Conservation (phyloP, 30 jellyfish, hydroid and myxozoan genomes). For the Aurelia aurita region DNA sequence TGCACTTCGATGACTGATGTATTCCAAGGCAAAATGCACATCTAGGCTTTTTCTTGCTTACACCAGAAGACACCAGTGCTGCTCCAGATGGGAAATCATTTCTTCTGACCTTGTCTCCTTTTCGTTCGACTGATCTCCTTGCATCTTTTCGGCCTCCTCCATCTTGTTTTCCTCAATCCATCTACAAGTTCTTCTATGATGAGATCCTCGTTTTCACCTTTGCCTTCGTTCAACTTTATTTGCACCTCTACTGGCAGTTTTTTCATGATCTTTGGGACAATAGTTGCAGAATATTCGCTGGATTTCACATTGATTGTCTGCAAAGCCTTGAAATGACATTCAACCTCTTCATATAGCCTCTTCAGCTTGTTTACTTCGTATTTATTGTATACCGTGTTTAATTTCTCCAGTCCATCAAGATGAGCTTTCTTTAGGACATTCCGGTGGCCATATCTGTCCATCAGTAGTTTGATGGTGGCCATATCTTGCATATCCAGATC, state of each 20-base stretch:
- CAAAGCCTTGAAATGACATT: constrained; percentile 53
- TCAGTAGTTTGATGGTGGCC: constrained; percentile 24
- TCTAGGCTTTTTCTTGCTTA: constrained; percentile 1
- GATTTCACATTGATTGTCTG: constrained; percentile 31
- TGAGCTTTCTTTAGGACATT: constrained; percentile 58
- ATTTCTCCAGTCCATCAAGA: constrained; percentile 28
- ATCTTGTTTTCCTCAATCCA: constrained; percentile 1
- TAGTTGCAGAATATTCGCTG: constrained; percentile 22
- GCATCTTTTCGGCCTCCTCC: constrained; percentile 23
- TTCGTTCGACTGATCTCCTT: too few relatives aligned
- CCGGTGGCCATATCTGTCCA: constrained; percentile 55
- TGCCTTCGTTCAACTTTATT: constrained; percentile 15
- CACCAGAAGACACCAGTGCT: constrained; percentile 8
- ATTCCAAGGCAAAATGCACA: constrained; percentile 29
- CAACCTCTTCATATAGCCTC: constrained; percentile 42
- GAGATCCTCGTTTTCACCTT: constrained; percentile 23
- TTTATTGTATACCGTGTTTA: not conserved
- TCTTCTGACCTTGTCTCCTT: too few relatives aligned
- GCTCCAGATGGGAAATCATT: constrained; percentile 24
- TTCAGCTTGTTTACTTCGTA: constrained; percentile 24
- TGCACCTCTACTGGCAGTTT: constrained; percentile 28
- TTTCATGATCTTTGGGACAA: constrained; percentile 39
- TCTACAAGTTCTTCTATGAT: not conserved
- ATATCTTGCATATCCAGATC: constrained; percentile 10
- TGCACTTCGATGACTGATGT: constrained; percentile 48